Percentiles rank a stretch among this genome's conserved stretches.
phyloP scores from a whole-genome alignment of 2,888 invertebrate genomes.

The Taenaris catops region DNA sequence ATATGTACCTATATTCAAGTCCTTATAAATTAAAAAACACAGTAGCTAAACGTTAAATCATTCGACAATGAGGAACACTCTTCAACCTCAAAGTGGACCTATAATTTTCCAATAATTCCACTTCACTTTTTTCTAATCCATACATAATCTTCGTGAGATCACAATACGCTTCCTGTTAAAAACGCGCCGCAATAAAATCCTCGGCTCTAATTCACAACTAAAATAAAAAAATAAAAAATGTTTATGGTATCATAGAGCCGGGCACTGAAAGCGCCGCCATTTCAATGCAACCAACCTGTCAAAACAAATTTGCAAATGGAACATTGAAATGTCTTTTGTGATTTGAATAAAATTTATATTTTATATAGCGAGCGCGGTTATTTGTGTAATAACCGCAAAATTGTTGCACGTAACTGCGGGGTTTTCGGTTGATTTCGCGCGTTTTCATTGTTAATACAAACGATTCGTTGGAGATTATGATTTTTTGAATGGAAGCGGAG shows the following conservation, averaged over 20 bases:
- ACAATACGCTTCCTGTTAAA: conserved; percentile 65
- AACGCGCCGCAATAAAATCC: conserved; percentile 51
- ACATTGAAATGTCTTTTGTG: conserved; percentile 34
- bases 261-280: conserved; percentile 29
- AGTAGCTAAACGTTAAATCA: no score
- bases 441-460: conserved; percentile 37
- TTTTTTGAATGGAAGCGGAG: conserved; percentile 47
- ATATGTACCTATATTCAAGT: no score
- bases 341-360: conserved; percentile 31
- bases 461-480: conserved; percentile 60
- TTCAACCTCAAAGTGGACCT: conserved; percentile 35
- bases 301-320: conserved; percentile 51
- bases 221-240: conserved; percentile 52
- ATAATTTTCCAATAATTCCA: conserved; percentile 71
- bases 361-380: conserved; percentile 25
- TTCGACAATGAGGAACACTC: neutral
- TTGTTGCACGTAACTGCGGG: conserved; percentile 36
- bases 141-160: conserved; percentile 68
- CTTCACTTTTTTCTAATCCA: conserved; percentile 56
- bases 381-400: conserved; percentile 65
- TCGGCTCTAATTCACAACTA: conserved; percentile 41
- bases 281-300: conserved; percentile 56
- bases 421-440: conserved; percentile 44
- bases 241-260: conserved; percentile 63
- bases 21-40: no score